These are phyloP conservation scores for Pristionchus exspectatus DNA, from an alignment of 2,888 invertebrate species.

Conservation along the genomic window DNA sequence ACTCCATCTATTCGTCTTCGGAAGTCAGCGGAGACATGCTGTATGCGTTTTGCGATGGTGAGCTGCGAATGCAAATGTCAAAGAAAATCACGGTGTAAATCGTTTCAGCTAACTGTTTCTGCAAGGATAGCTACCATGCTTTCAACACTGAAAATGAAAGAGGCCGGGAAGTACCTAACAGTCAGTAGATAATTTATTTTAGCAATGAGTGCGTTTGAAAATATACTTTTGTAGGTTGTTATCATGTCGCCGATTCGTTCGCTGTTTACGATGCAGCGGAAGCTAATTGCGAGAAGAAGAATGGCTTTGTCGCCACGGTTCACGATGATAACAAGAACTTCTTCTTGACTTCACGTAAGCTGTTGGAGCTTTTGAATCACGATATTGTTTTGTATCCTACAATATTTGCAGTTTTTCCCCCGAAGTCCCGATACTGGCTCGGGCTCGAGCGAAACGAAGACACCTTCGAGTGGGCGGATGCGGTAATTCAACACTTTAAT, in stretches of 20 bases:
- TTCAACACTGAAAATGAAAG: neutral
- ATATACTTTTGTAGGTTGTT: neutral
- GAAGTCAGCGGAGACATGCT: neutral
- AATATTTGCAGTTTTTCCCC: neutral
- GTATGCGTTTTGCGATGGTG: neutral
- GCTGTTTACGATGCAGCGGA: neutral
- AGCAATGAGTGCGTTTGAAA: neutral
- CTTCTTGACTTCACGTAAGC: neutral
- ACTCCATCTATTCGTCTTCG: neutral
- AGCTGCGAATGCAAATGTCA: neutral
- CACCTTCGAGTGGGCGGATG: neutral
- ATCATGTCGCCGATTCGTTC: neutral
- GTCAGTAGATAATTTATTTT: neutral
- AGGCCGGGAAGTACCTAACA: neutral
- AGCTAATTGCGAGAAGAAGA: neutral
- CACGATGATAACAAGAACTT: constrained; percentile 15
- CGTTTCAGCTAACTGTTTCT: constrained; percentile 38
- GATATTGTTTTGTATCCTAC: neutral
- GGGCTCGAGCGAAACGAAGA: neutral
- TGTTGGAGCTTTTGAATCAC: neutral
- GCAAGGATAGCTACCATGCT: neutral
- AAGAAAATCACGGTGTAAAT: neutral
- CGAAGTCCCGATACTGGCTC: neutral
- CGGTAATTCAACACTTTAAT: neutral
- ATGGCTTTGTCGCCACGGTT: neutral